Evolutionary conservation across 2,113 vertebrate species (phyloP).

Genomic region (Saguinus imperator): DNA sequence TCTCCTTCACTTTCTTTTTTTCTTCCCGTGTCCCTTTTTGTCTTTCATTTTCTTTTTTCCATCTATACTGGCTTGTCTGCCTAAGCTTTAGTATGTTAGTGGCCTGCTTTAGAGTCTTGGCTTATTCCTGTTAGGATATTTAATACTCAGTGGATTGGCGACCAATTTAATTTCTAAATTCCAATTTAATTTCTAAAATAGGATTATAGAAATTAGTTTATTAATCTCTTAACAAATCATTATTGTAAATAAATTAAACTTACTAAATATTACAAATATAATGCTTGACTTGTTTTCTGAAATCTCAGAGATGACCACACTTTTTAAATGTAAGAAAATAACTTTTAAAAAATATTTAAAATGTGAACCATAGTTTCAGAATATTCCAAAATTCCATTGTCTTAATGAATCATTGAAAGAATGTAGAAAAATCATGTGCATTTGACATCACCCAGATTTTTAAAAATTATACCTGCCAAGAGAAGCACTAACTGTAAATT

Average conservation of each 20-base stretch:
- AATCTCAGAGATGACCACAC: neutral
- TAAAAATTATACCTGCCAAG: neutral
- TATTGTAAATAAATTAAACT: neutral
- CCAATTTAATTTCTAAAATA: neutral
- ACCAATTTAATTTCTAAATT: too few species aligned
- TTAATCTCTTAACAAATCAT: neutral
- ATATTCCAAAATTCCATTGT: neutral
- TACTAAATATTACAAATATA: neutral
- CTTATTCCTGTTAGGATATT: neutral
- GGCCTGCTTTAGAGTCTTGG: neutral
- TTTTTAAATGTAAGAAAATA: conserved; percentile 12
- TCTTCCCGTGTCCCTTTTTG: neutral
- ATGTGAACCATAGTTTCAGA: neutral
- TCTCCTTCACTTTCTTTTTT: neutral
- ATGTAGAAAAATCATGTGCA: neutral
- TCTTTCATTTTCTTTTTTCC: neutral
- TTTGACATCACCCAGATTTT: neutral
- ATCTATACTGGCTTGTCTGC: neutral
- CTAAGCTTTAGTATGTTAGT: neutral
- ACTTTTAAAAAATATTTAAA: neutral
- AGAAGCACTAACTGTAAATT: neutral
- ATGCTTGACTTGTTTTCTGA: neutral
- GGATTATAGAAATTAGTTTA: neutral
- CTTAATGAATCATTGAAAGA: neutral
- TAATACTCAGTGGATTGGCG: neutral